Evolutionary conservation across 2,113 vertebrate species (phyloP).

Genomic region (Brienomyrus brachyistius): DNA sequence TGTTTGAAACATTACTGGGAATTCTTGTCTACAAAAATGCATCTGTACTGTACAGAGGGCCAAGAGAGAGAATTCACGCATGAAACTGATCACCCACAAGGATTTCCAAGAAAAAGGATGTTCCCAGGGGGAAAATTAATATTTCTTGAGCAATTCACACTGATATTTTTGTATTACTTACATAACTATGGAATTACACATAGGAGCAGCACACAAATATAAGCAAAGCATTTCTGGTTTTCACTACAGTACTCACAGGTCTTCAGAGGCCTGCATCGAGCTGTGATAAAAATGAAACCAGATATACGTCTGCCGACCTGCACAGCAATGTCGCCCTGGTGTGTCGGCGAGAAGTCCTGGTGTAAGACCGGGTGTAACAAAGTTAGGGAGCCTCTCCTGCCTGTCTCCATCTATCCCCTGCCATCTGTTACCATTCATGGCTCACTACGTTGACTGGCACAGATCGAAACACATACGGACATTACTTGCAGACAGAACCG

Average conservation of each 20-base stretch:
- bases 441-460: constrained; percentile 12
- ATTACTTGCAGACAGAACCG: neutral
- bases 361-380: constrained; percentile 11
- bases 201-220: neutral
- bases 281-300: neutral
- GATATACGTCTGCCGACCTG: neutral
- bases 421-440: constrained; percentile 13
- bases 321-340: neutral
- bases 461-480: constrained; percentile 15
- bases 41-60: neutral
- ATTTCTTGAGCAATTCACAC: neutral
- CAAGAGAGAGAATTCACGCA: neutral
- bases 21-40: neutral
- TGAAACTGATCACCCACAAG: neutral
- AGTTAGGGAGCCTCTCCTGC: constrained; percentile 9
- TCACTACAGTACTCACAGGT: neutral
- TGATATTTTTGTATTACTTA: neutral
- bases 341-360: neutral
- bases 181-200: neutral
- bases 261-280: neutral
- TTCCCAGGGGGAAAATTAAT: neutral
- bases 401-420: constrained; percentile 4
- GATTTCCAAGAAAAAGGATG: constrained; percentile 2
- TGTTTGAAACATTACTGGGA: neutral
- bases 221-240: neutral